Base-by-base conservation (phyloP, 1,140 invertebrate genomes). In the Pollicipes pollicipes region DNA sequence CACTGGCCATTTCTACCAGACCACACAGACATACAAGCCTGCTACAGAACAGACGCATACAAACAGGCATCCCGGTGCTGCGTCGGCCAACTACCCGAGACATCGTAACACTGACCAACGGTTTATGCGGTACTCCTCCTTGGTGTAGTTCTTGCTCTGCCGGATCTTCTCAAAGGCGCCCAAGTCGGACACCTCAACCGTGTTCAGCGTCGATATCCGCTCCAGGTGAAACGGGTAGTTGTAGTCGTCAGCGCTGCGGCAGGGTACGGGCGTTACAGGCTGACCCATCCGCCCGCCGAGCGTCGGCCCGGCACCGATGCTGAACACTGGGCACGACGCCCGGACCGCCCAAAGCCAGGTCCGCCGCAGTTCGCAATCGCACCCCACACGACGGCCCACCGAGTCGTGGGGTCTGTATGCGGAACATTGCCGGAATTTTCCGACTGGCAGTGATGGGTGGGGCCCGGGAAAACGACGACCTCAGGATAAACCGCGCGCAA, bases 151-250 rank as follows among this genome's bases (percentile, higher is more conserved):
- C 66, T 85, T 82, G 64, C 88, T 89, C 13, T 84, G 79, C 37
- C 87, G 89, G 28, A 87, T 85, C 0, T 82, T 81, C 30, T 74
- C 72, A 45, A 80, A 77, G 24, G 79, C 79, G n/a, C 79, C 79
- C 24, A 79, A 70, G 73, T 80, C 79, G 27, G 73, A 73, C 3
- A 77, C 78, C 74, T 78, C 76, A 58, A 80, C 76, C n/a, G 91
- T 95, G 76, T 95, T 95, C 75, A 92, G 81, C 0, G 93, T 95
- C 3, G 93, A 95, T 74, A 93, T 92, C 77, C 92, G 85, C 78
- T 95, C 90, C 71, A 95, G 78, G 82, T 95, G 92, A 72, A 94
- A 90, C 0, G 93, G 92, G 82, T 96, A 92, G 78, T 95, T 95
- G 76, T 94, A 96, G 81, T 96, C 93, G 78, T 95, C 93, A 58